phyloP scores from a whole-genome alignment of 2,113 vertebrate genomes.

The Probosciger aterrimus region DNA sequence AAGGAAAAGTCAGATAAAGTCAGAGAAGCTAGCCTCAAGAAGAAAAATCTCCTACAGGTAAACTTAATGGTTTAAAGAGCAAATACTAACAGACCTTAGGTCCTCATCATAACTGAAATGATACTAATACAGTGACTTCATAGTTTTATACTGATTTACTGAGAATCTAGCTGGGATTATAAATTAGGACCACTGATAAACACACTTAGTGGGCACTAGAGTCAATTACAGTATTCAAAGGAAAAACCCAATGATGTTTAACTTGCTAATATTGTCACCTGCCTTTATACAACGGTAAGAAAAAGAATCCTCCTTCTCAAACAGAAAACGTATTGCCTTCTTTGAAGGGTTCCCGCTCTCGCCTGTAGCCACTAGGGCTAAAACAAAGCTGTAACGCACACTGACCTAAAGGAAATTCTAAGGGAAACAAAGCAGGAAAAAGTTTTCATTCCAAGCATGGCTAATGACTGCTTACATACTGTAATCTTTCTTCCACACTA shows the following conservation, averaged over 20 bases:
- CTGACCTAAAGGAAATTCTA: not conserved
- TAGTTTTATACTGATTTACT: not conserved
- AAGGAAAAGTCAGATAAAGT: not conserved
- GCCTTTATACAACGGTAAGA: not conserved
- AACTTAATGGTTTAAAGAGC: not conserved
- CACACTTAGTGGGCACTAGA: not conserved
- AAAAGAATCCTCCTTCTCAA: not conserved
- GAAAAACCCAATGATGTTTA: not conserved
- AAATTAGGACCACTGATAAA: not conserved
- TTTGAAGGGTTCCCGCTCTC: not conserved
- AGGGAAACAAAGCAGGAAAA: not conserved
- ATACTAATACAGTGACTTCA: not conserved
- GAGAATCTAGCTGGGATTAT: not conserved
- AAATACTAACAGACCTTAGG: not conserved
- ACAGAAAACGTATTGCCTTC: not conserved
- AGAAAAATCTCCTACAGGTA: not conserved
- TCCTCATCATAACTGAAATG: not conserved
- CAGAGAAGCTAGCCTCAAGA: not conserved
- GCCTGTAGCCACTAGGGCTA: not conserved
- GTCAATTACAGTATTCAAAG: not conserved
- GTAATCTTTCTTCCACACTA: not conserved
- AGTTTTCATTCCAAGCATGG: not conserved
- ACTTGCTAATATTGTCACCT: not conserved
- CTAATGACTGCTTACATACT: not conserved
- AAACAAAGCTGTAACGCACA: not conserved